Base-by-base conservation (phyloP, 2,888 invertebrate genomes). In the Serrognathus titanus region DNA sequence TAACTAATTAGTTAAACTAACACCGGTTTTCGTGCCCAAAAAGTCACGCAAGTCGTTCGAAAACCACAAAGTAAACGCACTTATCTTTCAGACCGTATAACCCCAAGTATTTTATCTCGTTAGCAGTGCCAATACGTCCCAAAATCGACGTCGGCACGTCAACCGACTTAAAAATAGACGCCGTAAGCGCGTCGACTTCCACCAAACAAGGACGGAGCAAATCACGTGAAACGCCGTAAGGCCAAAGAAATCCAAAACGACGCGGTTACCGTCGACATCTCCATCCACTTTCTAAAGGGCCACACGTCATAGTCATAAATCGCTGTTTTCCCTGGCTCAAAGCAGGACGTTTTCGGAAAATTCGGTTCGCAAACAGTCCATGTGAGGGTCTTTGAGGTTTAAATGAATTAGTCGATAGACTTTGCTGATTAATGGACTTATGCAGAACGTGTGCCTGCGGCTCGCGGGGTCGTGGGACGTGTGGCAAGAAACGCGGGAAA, bases 51-150 rank as follows among this genome's bases (percentile, higher is more conserved):
- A 54, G 45, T 62, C 63, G 62, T 36, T 52, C 40, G 13, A 38
- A 43, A 52, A 36, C 31, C 20, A 43, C 51, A 45, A 57, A 66
- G 62, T 63, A 66, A 63, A 63, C 67, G 54, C 10, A 36, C 13
- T 60, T 62, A 59, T 60, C 67, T 63, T 60, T 60, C 64, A 62
- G 64, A 67, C 65, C 66, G 65, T 67, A 68, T 69, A 69, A 68
- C 68, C 68, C 68, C 66, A 63, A 66, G 63, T 66, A 66, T 71
- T 70, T 69, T 69, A 69, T 70, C 69, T 71, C 66, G 66, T 69
- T 71, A 70, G 66, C 68, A 68, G 66, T 67, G 69, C 69, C 68
- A 66, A 67, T 41, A 12, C 48, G 38, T 16, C 36, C 54, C 40
- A 10, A 2, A 13, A 41, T 13, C 40, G 40, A 54, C 20, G 5